Base-by-base conservation (phyloP, 1,140 invertebrate genomes). In the Drosophila truncata region DNA sequence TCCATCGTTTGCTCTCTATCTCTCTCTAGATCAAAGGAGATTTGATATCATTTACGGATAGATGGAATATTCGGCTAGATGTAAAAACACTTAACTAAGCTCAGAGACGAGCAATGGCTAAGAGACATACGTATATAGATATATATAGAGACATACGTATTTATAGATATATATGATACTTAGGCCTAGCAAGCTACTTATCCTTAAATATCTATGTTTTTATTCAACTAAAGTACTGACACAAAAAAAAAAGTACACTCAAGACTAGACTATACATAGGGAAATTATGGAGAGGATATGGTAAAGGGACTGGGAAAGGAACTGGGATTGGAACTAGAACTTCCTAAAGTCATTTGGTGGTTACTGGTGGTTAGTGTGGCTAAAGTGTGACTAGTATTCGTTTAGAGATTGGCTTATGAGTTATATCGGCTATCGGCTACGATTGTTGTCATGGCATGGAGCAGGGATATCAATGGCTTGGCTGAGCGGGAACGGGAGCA, bases 321-420 rank as follows among this genome's bases (percentile, higher is more conserved):
- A 41, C 4, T 9, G 13, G 9, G 20, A 27, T 27, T 25, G 16
- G 33, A 37, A 14, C 44, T 20, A 13, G 41, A 18, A 35, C 27
- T 41, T 35, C 23, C 57, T 49, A 42, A 39, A 44, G 63, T 59
- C 64, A 18, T 71, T 72, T 75, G 82, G 82, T 85, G 82, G 82
- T 85, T 78, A 72, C 42, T 74, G 59, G 47, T 74, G 59, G 47
- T 62, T 57, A 59, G 66, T 65, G 47, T 61, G 35, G 63, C 33
- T 55, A 25, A 71, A 75, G 77, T 81, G 84, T 88, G 84, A 88
- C 84, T 88, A 88, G 84, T 81, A 90, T 88, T 86, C 74, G 63
- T 85, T 85, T 73, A 85, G 52, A 66, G 76, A 29, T 85, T 85
- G 82, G 85, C 85, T 88, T 88, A 90, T 67, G 85, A 81, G 73